Base-by-base conservation (phyloP, 2,113 vertebrate genomes). In the Alouatta palliata region DNA sequence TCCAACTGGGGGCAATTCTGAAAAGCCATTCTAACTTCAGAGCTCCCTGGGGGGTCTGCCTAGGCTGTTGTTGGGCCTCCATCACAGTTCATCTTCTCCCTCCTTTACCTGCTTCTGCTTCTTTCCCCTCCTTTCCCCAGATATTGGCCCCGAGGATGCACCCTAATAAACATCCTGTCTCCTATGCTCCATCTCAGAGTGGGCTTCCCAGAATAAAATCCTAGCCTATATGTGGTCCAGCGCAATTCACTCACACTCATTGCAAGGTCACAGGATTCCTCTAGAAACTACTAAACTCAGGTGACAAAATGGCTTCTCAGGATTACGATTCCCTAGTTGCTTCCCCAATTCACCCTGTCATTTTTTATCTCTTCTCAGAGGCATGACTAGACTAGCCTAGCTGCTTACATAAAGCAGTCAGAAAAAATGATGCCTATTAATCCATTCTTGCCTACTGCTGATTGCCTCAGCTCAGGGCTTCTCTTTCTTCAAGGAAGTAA, bases 391-490 rank as follows among this genome's bases (percentile, higher is more conserved):
- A 87, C 54, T 92, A 95, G 75, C 58, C 76, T 95, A 64, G 45
- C 40, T 97, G 93, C 83, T 97, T 93, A 95, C 27, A 87, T 35
- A 95, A 96, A 92, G 70, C 93, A 96, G 70, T 37, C 88, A 95
- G 96, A 97, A 98, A 98, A 98, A 98, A 98, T 91, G 54, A 92
- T 96, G 75, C 52, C 96, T 95, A 94, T 95, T 92, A 98, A 98
- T 97, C 82, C 94, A 83, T 94, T 87, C 70, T 86, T 87, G 87
- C 95, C 87, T 98, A 89, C 35, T 75, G 19, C 92, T 70, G 75
- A 90, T 81, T 2, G 5, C 47, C 23, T 94, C 77, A 79, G 82
- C 64, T 85, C 45, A 88, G 83, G 61, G 49, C 80, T 96, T 91
- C 96, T 96, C 87, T 49, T 95, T 98, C 54, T 84, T 96, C 49